Base-by-base conservation (phyloP, 2,113 vertebrate species). In the Tympanuchus pallidicinctus region DNA sequence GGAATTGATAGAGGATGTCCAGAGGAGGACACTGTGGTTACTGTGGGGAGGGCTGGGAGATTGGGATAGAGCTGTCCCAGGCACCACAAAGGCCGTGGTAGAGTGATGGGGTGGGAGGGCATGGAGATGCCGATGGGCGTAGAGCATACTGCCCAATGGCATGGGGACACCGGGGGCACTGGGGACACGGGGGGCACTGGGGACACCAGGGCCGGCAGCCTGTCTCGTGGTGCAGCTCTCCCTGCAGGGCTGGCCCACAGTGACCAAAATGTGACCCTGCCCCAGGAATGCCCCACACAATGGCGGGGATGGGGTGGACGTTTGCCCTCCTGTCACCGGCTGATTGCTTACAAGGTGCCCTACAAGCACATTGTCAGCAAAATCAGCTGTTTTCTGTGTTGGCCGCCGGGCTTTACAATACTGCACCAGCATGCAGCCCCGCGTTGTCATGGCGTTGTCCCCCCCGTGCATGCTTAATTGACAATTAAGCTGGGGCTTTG, bases 331-430 rank as follows among this genome's bases (percentile, higher is more conserved):
- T 97, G 97, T 98, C 97, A 97, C 52, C 86, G 86, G 91, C 98
- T 95, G 97, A 98, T 98, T 98, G 98, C 98, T 99, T 99, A 99
- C 99, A 99, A 98, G 99, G 97, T 98, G 97, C 98, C 98, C 98
- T 97, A 98, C 98, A 97, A 98, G 97, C 97, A 97, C 98, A 98
- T 98, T 97, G 98, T 98, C 97, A 98, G 98, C 99, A 98, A 92
- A 98, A 98, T 99, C 99, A 99, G 99, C 99, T 99, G 99, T 99
- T 99, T 99, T 98, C 98, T 97, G 98, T 98, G 98, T 98, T 95
- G 95, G 97, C 98, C 96, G 93, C 97, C 97, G 59, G 92, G 96
- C 95, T 97, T 82, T 92, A 98, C 98, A 99, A 99, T 99, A 98
- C 98, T 98, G 96, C 98, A 98, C 94, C 99, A 98, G 98, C 98